phyloP scores from a whole-genome alignment of 2,888 invertebrate species.

The Chironomus riparius region DNA sequence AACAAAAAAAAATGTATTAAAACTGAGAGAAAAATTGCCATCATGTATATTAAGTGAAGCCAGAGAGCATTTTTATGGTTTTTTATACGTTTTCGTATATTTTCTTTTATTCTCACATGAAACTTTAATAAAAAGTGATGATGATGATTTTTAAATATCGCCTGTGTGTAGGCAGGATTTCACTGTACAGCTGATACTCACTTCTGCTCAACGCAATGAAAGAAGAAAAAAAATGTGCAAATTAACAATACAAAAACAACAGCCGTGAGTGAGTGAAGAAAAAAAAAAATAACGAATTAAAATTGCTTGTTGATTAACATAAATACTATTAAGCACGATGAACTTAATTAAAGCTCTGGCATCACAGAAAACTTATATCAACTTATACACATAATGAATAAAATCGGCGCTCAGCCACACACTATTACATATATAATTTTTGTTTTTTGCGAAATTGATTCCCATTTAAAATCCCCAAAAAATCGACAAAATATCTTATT shows the following conservation, averaged over 20 bases:
- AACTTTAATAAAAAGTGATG: neutral
- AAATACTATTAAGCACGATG: conserved; percentile 25
- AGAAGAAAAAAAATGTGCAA: conserved; percentile 16
- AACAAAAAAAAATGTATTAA: conserved; percentile 13
- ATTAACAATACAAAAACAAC: neutral
- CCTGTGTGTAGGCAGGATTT: neutral
- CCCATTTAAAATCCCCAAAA: conserved; percentile 1
- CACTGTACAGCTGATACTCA: conserved; percentile 14
- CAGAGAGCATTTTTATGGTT: conserved; percentile 21
- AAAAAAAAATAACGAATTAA: conserved; percentile 10
- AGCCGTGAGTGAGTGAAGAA: neutral
- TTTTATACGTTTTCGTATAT: conserved; percentile 14
- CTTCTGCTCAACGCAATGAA: neutral
- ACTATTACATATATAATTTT: neutral
- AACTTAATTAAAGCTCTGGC: conserved; percentile 20
- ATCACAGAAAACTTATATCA: neutral
- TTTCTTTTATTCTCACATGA: conserved; percentile 1
- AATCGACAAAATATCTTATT: neutral
- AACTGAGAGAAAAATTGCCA: conserved; percentile 14
- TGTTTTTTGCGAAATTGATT: neutral
- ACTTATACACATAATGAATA: neutral
- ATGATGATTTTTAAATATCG: neutral
- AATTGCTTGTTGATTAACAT: conserved; percentile 22
- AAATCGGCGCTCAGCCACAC: neutral
- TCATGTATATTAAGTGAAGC: conserved; percentile 13